A percentile compares a stretch with the other conserved stretches of the same genome.
phyloP scores from a whole-genome alignment of 1,140 invertebrate species.

The Meteorus sp. region DNA sequence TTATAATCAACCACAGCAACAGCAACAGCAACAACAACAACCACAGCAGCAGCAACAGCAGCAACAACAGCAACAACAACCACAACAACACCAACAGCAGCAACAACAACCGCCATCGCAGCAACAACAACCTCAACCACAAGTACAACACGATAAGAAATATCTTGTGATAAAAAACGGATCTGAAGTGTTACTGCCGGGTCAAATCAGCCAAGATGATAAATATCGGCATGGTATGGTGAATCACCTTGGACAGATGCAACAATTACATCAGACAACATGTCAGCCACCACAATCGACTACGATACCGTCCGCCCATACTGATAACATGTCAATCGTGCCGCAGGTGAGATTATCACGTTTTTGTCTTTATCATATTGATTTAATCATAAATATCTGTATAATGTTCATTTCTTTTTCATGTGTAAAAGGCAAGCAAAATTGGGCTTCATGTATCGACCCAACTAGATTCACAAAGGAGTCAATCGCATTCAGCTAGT shows the following conservation, averaged over 20 bases:
- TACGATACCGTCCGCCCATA: slow-evolving; percentile 46
- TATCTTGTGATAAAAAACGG: slow-evolving; percentile 54
- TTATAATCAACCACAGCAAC: not conserved
- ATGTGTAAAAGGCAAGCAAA: slow-evolving; percentile 41
- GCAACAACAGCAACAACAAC: slow-evolving; percentile 17
- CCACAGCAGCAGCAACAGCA: slow-evolving; percentile 30
- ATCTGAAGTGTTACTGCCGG: slow-evolving; percentile 41
- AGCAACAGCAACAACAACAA: slow-evolving; percentile 25
- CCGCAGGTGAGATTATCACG: slow-evolving; percentile 41
- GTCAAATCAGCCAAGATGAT: slow-evolving; percentile 47
- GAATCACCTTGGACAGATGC: slow-evolving; percentile 44
- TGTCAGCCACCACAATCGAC: slow-evolving; percentile 47
- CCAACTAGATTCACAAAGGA: slow-evolving; percentile 46
- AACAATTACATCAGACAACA: slow-evolving; percentile 46
- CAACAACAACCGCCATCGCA: slow-evolving; percentile 5
- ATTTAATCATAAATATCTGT: not conserved
- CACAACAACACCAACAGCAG: slow-evolving; percentile 13
- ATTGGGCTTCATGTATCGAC: slow-evolving; percentile 41
- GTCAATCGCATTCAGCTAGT: slow-evolving; percentile 43
- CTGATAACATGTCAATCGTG: slow-evolving; percentile 48
- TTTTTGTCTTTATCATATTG: slow-evolving; percentile 4
- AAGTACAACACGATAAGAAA: slow-evolving; percentile 46
- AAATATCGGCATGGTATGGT: slow-evolving; percentile 49
- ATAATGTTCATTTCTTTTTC: not conserved
- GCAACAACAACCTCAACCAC: slow-evolving; percentile 14